phyloP scores from a whole-genome alignment of 2,113 vertebrate species.

The Machaerirhynchus nigripectus region DNA sequence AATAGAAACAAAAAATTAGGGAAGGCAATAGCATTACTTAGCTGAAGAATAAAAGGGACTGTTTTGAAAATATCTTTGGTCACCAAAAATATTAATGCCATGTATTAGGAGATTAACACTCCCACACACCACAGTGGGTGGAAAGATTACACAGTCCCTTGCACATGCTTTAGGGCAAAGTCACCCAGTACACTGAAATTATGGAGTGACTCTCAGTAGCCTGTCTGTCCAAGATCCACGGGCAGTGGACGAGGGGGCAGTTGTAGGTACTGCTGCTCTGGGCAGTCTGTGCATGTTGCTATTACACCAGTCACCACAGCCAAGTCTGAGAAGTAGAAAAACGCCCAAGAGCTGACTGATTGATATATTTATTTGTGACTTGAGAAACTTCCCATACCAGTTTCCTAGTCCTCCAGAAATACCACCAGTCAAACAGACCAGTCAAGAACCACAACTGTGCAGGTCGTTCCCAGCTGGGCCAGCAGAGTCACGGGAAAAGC shows the following conservation, averaged over 20 bases:
- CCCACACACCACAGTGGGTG: rapidly evolving
- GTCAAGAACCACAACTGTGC: background rate
- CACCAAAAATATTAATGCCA: background rate
- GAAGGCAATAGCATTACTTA: background rate
- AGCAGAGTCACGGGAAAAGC: background rate
- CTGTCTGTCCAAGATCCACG: background rate
- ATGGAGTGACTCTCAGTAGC: background rate
- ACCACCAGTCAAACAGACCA: background rate
- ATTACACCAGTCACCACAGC: background rate
- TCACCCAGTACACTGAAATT: background rate
- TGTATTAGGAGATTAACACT: background rate
- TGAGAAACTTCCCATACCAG: background rate
- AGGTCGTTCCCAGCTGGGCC: background rate
- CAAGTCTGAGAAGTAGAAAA: background rate
- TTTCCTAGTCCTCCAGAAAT: background rate
- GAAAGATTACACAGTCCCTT: background rate
- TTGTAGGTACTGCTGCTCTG: rapidly evolving
- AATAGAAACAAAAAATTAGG: background rate
- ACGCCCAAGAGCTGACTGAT: background rate
- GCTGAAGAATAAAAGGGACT: background rate
- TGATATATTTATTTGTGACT: background rate
- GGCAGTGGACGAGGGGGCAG: background rate
- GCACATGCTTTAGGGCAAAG: background rate
- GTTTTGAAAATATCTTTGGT: background rate
- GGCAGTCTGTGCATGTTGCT: background rate